Evolutionary conservation across 1,140 invertebrate genomes (phyloP).

Genomic region (Neodiprion fabricii): DNA sequence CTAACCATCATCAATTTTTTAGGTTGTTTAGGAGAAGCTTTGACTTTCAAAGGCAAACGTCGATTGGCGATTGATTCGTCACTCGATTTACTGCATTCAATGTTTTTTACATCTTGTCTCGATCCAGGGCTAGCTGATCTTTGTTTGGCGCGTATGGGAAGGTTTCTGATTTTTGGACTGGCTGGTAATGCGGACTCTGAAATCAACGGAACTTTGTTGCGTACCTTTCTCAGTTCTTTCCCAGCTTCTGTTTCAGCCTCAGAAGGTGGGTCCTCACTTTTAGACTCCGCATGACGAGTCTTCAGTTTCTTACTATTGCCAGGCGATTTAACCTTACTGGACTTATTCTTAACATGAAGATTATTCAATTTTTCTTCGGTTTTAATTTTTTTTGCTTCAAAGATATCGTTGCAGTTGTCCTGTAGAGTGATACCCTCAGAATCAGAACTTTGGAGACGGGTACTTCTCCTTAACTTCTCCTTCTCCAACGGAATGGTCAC

Average conservation of each 20-base stretch:
- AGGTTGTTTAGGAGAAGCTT: background rate
- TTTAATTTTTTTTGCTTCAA: too few species aligned
- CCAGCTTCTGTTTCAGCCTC: background rate
- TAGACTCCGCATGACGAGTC: background rate
- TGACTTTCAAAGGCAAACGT: background rate
- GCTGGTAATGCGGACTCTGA: background rate
- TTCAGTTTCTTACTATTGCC: too few species aligned
- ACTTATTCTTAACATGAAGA: too few species aligned
- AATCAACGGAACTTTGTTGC: conserved; percentile 1
- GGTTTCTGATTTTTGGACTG: background rate
- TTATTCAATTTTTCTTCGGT: too few species aligned
- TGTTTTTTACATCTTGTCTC: too few species aligned
- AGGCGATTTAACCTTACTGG: too few species aligned
- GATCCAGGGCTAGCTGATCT: too few species aligned
- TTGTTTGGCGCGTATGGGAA: background rate
- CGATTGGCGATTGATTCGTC: too few species aligned
- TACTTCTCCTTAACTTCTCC: conserved; percentile 7
- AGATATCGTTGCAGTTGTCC: too few species aligned
- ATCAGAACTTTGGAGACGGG: background rate
- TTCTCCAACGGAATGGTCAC: conserved; percentile 18
- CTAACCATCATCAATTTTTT: background rate
- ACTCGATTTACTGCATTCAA: too few species aligned
- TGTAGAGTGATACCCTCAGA: background rate
- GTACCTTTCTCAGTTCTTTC: background rate
- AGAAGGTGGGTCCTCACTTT: background rate